Evolutionary conservation across 2,888 invertebrate species (phyloP), one percentile per base, ranked within the genome.

Genomic region (Xestia xanthographa): DNA sequence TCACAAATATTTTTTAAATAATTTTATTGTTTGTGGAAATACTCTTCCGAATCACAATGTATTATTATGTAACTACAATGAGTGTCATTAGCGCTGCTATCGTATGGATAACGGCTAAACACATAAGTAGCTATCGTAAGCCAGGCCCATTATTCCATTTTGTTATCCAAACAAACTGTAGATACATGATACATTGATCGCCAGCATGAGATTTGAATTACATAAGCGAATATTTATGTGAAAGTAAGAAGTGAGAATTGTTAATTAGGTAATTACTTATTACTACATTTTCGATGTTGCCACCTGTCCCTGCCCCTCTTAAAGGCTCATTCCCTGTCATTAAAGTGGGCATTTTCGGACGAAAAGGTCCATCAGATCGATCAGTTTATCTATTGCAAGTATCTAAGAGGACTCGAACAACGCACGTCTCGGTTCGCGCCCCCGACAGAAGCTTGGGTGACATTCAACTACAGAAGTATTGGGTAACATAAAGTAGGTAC

Each of bases 71-170:
- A 69, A 80, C 83, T 86, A 87, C 84, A 87, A 79, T 81, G 76
- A 72, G 79, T 82, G 85, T 83, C 75, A 65, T 84, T 83, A 80
- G 79, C 80, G 66, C 74, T 80, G 80, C 82, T 85, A 86, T 85
- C 82, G 17, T 72, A 60, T 45, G 73, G 72, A 88, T 87, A 87
- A 80, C 77, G 75, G 76, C 84, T 84, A 74, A 80, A 84, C 75
- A 83, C 77, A 80, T 74, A 81, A 76, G 76, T 83, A 80, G 83
- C 80, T 90, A 90, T 89, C 88, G 66, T 82, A 68, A 82, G 77
- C 86, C 85, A 83, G 80, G 82, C 84, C 87, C 86, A 89, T 89
- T 88, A 84, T 85, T 84, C 82, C 83, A 88, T 87, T 89, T 86
- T 87, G 84, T 87, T 88, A 86, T 73, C 80, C 84, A 89, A 89